Evolutionary conservation across 2,888 invertebrate genomes (phyloP), one percentile per base, ranked within the genome.

Genomic region (Leptura quadrifasciata): DNA sequence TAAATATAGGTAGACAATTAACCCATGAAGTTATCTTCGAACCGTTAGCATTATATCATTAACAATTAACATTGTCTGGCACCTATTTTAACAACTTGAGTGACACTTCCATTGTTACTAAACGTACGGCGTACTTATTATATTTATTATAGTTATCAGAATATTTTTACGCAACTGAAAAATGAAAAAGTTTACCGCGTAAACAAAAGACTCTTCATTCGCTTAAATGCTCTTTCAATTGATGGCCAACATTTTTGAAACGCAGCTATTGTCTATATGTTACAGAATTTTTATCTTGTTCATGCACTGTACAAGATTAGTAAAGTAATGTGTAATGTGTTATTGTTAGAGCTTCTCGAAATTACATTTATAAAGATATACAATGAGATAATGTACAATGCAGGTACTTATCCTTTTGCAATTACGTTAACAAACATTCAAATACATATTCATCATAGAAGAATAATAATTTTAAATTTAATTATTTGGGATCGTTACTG

Each of bases 11-110:
- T n/a, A 15, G 55, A 55, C 67, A 54, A 27, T 54, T 27, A 68
- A 55, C 67, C 27, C 31, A 54, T 55, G 27, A 55, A 55, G 71
- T 64, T 75, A 74, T 76, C 76, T 65, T 77, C 74, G 76, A 79
- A 80, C 78, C 80, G 76, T 80, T 80, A 77, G 80, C 76, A 76
- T 78, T 80, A 79, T 80, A 81, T 78, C 77, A 79, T 80, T 76
- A 80, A 58, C 69, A 58, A 69, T 69, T 69, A 69, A 77, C 72
- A 68, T 54, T 67, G 77, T 77, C 78, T 78, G 79, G 79, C 78
- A 77, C 79, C 79, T 71, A 74, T 74, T 74, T 79, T 78, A 64
- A 79, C 74, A 74, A 77, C 78, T 79, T 80, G 78, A 81, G 77
- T 78, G 81, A 81, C 81, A 77, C 76, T 75, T 76, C 80, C 71